A percentile compares a stretch with the other conserved stretches of the same genome.
Conservation (phyloP, 1,140 invertebrate species). For the Drosophila parvula region DNA sequence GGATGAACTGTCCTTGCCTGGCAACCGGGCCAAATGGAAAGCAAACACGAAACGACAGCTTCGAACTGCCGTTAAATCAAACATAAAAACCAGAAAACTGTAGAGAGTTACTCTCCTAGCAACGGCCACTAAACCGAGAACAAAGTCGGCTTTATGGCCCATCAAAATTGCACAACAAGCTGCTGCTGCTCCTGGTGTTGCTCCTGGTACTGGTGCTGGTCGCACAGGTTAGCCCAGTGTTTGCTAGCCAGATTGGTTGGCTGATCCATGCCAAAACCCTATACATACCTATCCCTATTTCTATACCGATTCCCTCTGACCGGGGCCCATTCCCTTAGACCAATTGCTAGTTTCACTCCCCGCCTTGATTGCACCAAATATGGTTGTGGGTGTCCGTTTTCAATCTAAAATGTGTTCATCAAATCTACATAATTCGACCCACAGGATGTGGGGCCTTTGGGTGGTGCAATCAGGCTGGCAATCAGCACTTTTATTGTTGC, state of each 20-base stretch:
- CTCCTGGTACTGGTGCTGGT: slow-evolving; percentile 15
- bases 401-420: slow-evolving; percentile 72
- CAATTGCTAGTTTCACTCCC: slow-evolving; percentile 39
- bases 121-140: slow-evolving; percentile 55
- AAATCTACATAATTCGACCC: slow-evolving; percentile 75
- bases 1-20: slow-evolving; percentile 37
- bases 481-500: slow-evolving; percentile 77
- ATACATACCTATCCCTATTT: neutral
- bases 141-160: slow-evolving; percentile 68
- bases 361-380: slow-evolving; percentile 64
- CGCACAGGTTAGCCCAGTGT: slow-evolving; percentile 40
- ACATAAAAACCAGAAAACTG: slow-evolving; percentile 62
- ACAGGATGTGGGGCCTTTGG: slow-evolving; percentile 34
- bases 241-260: slow-evolving; percentile 39
- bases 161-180: slow-evolving; percentile 70
- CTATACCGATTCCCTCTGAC: neutral
- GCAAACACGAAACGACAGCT: slow-evolving; percentile 43
- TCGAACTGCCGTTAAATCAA: slow-evolving; percentile 65
- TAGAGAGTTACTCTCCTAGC: slow-evolving; percentile 36
- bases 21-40: slow-evolving; percentile 64
- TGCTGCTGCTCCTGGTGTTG: neutral
- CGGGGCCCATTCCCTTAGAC: neutral
- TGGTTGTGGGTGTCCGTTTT: slow-evolving; percentile 55
- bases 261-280: neutral
- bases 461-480: slow-evolving; percentile 64